A percentile compares a stretch with the other conserved stretches of the same genome.
Evolutionary conservation across 2,888 invertebrate genomes (phyloP).

Genomic region (Cheilosia variabilis): DNA sequence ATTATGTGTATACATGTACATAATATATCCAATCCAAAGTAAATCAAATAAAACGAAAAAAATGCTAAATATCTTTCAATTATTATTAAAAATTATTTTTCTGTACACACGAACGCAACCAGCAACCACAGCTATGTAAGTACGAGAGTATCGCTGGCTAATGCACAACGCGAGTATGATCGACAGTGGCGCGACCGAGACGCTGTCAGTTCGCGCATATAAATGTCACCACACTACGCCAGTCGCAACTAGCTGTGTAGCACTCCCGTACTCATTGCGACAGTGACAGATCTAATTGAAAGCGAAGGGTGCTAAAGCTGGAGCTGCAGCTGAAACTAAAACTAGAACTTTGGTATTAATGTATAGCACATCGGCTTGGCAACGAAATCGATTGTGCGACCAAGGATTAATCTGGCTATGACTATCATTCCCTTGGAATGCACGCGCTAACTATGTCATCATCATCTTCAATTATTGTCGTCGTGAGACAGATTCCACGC

Average conservation of each 20-base stretch:
- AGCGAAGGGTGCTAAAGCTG: constrained; percentile 60
- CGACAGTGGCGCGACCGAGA: constrained; percentile 31
- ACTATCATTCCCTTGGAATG: constrained; percentile 68
- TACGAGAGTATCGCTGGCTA: constrained; percentile 44
- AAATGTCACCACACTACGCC: constrained; percentile 70
- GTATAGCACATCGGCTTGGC: constrained; percentile 45
- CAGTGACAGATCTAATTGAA: constrained; percentile 65
- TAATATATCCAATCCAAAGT: constrained; percentile 30
- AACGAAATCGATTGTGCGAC: constrained; percentile 57
- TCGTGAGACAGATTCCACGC: constrained; percentile 65
- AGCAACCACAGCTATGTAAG: constrained; percentile 3
- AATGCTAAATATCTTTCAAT: constrained; percentile 63
- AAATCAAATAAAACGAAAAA: constrained; percentile 57
- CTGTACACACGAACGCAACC: constrained; percentile 27
- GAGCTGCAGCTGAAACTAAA: constrained; percentile 3
- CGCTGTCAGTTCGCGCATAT: constrained; percentile 71
- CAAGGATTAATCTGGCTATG: constrained; percentile 64
- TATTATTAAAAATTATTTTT: constrained; percentile 63
- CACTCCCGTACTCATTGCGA: constrained; percentile 57
- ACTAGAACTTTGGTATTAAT: constrained; percentile 27
- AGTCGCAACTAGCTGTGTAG: constrained; percentile 43
- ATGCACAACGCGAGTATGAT: constrained; percentile 42
- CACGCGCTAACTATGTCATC: constrained; percentile 53
- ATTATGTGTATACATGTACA: not conserved
- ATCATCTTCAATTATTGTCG: constrained; percentile 5